Evolutionary conservation across 2,888 invertebrate genomes (phyloP).

Genomic region (Lasius platythorax): DNA sequence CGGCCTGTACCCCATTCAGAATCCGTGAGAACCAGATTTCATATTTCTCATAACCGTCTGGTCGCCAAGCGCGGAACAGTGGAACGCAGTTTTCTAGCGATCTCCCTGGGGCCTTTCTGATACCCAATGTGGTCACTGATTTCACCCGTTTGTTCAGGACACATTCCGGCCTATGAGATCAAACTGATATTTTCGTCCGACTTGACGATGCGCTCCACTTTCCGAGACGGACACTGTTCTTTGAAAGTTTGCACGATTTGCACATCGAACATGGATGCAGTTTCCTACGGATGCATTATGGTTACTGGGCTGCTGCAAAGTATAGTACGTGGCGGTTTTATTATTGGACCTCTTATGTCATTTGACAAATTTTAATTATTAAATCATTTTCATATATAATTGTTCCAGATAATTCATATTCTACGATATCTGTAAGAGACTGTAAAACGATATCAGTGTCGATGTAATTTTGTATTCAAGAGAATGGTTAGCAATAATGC

Average conservation of each 20-base stretch:
- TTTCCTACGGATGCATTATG: not conserved
- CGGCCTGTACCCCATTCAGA: constrained; percentile 81
- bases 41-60: constrained; percentile 85
- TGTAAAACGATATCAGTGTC: not conserved
- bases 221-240: not conserved
- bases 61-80: constrained; percentile 66
- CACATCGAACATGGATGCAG: not conserved
- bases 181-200: constrained; percentile 41
- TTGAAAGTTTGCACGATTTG: constrained; percentile 17
- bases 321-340: not conserved
- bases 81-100: constrained; percentile 66
- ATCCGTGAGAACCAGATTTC: constrained; percentile 86
- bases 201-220: constrained; percentile 25
- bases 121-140: constrained; percentile 71
- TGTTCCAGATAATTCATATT: not conserved
- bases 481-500: not conserved
- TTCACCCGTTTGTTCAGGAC: constrained; percentile 71
- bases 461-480: not conserved
- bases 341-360: not conserved
- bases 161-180: constrained; percentile 34
- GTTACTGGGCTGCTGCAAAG: not conserved
- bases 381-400: not conserved
- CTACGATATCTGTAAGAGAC: not conserved
- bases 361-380: not conserved
- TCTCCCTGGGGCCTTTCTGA: constrained; percentile 39